Conservation (phyloP, 2,113 vertebrate genomes). For the Bos taurus region ARS-UCD2.0 NC_037331.1:45516501-45517000, state of each 20-base stretch:
- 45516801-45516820: background rate
- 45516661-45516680: background rate
- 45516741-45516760: background rate
- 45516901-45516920: background rate
- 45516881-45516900: background rate
- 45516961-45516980: background rate
- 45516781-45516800: background rate
- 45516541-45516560: background rate
- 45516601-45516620: background rate
- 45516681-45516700: background rate
- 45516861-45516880: background rate
- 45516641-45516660: background rate
- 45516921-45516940: background rate
- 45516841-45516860: background rate
- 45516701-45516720: background rate
- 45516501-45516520: background rate
- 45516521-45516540: background rate
- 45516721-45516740: background rate
- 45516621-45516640: background rate
- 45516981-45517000: background rate
- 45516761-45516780: background rate
- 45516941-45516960: background rate
- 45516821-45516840: background rate
- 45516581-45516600: background rate
- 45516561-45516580: background rate